Conservation (phyloP, 1,140 invertebrate species). For the Papilio xuthus region DNA sequence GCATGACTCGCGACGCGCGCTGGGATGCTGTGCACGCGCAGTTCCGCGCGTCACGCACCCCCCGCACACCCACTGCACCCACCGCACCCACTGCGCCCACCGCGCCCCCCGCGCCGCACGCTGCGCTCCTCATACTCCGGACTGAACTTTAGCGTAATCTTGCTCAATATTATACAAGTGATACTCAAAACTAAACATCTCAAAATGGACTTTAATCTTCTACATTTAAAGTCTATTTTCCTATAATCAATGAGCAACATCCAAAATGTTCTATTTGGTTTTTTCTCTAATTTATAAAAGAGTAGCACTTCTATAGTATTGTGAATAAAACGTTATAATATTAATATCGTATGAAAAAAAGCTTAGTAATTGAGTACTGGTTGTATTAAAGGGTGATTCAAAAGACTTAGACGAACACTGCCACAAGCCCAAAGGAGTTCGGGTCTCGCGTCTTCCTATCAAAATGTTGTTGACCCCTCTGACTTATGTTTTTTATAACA, state of each 20-base stretch:
- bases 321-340: neutral
- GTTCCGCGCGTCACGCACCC: slow-evolving; percentile 46
- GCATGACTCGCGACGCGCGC: slow-evolving; percentile 49
- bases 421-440: neutral
- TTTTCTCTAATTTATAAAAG: too few relatives aligned
- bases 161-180: neutral
- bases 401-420: neutral
- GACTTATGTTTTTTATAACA: slow-evolving; percentile 6
- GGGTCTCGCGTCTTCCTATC: neutral
- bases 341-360: neutral
- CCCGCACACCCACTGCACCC: slow-evolving; percentile 37
- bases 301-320: too few relatives aligned
- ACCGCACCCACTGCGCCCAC: slow-evolving; percentile 41
- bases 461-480: neutral
- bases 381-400: neutral
- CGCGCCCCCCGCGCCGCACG: slow-evolving; percentile 47
- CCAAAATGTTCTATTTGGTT: too few relatives aligned
- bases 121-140: slow-evolving; percentile 63
- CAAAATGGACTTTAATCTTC: too few relatives aligned
- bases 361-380: neutral
- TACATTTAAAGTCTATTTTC: too few relatives aligned
- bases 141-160: slow-evolving; percentile 52
- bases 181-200: neutral
- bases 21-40: slow-evolving; percentile 69
- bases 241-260: too few relatives aligned